A percentile compares a stretch with the other conserved stretches of the same genome.
Evolutionary conservation across 1,140 invertebrate genomes (phyloP).

Genomic region (Helicoverpa zea): DNA sequence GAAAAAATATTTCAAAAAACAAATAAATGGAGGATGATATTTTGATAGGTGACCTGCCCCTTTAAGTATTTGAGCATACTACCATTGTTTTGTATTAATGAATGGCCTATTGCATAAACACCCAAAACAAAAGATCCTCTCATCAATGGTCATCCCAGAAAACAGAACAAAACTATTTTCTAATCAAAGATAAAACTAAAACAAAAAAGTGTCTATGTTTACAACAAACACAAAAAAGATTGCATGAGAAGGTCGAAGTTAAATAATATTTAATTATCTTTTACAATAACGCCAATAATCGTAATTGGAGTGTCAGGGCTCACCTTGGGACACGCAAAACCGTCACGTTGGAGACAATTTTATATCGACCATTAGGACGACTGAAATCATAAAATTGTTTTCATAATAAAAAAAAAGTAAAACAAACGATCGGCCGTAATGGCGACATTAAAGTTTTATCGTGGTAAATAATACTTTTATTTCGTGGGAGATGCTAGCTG

Average conservation of each 20-base stretch:
- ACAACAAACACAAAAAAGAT: not conserved
- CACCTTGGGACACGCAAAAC: conserved; percentile 35
- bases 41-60: too few relatives aligned
- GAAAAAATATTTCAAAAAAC: too few relatives aligned
- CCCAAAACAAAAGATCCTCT: too few relatives aligned
- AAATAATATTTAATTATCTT: conserved; percentile 38
- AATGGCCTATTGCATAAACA: too few relatives aligned
- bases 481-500: too few relatives aligned
- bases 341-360: conserved; percentile 8
- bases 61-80: too few relatives aligned
- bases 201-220: not conserved
- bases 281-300: conserved; percentile 35
- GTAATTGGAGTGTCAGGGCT: conserved; percentile 13
- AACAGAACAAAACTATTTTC: not conserved
- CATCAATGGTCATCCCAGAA: too few relatives aligned
- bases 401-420: conserved; percentile 17
- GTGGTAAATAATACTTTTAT: too few relatives aligned
- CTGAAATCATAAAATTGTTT: conserved; percentile 19
- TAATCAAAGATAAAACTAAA: not conserved
- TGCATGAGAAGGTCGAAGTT: not conserved
- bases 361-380: conserved; percentile 8
- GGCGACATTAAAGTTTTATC: too few relatives aligned
- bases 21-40: too few relatives aligned
- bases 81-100: too few relatives aligned
- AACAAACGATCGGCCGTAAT: not conserved